These are phyloP conservation scores for Temnothorax unifasciatus DNA, from an alignment of 2,888 invertebrate genomes.

Conservation along the genomic window DNA sequence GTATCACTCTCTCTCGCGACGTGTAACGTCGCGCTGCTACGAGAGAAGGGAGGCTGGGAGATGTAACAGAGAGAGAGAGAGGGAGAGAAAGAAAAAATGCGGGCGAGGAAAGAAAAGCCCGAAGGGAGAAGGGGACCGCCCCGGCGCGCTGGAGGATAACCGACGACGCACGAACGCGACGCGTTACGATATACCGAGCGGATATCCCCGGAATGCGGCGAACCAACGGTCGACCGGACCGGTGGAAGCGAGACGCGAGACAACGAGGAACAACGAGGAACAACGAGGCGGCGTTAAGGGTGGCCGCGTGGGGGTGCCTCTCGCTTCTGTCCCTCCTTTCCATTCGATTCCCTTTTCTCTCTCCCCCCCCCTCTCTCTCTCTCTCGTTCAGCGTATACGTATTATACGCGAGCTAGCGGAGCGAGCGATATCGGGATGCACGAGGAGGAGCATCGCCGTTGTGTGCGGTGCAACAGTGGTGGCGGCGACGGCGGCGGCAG, in stretches of 20 bases:
- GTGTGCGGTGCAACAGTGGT: constrained; percentile 35
- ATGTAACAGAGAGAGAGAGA: constrained; percentile 38
- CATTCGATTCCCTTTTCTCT: background rate
- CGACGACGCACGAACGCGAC: constrained; percentile 68
- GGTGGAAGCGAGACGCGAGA: constrained; percentile 5
- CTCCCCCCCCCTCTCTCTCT: background rate
- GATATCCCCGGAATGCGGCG: constrained; percentile 71
- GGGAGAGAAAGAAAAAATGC: background rate
- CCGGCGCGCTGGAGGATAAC: constrained; percentile 33
- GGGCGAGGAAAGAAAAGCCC: background rate
- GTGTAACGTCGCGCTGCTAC: background rate
- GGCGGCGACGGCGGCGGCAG: constrained; percentile 60
- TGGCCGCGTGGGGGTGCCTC: background rate
- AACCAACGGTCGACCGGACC: constrained; percentile 19
- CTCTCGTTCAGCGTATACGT: constrained; percentile 59
- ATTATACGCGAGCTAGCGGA: constrained; percentile 58
- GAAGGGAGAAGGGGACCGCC: constrained; percentile 38
- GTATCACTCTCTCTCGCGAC: constrained; percentile 25
- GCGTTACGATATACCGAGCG: constrained; percentile 70
- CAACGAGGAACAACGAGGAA: background rate
- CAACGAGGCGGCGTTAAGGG: constrained; percentile 21
- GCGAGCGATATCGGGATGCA: constrained; percentile 66
- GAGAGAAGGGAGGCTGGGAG: constrained; percentile 29
- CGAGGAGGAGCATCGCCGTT: constrained; percentile 43
- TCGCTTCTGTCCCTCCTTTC: background rate